These are phyloP conservation scores for Plagodis dolabraria DNA, from an alignment of 2,888 invertebrate genomes.

Conservation along the genomic window DNA sequence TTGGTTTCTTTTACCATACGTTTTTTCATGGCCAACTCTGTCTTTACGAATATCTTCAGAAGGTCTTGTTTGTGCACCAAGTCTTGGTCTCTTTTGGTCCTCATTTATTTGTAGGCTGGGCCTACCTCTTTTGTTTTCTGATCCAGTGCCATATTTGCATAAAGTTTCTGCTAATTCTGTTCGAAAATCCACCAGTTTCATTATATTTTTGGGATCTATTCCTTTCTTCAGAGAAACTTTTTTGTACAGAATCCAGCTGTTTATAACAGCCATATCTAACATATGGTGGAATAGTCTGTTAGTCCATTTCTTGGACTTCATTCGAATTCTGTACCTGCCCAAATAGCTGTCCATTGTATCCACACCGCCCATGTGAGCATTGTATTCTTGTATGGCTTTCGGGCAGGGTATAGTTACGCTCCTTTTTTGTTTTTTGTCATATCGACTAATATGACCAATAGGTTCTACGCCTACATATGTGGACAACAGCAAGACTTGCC, in stretches of 20 bases:
- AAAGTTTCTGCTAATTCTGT: conserved; percentile 48
- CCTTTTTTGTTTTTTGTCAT: conserved; percentile 48
- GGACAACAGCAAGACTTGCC: conserved; percentile 43
- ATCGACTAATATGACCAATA: no score
- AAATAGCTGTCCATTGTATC: conserved; percentile 42
- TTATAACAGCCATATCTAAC: no score
- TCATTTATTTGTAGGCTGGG: no score
- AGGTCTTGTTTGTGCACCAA: no score
- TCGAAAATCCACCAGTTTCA: conserved; percentile 49
- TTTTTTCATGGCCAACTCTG: no score
- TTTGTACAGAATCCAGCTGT: conserved; percentile 51
- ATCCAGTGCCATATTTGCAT: no score
- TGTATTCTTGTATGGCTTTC: conserved; percentile 50
- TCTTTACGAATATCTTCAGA: no score
- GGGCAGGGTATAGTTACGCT: conserved; percentile 46
- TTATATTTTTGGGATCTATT: conserved; percentile 44
- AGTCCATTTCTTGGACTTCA: conserved; percentile 37
- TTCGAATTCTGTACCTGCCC: conserved; percentile 42
- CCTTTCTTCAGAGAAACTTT: conserved; percentile 46
- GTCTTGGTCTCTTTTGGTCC: no score
- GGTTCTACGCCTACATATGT: no score
- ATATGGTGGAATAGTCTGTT: conserved; percentile 50
- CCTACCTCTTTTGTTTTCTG: no score
- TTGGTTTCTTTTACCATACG: no score
- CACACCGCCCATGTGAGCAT: no score